Percentiles rank a stretch among this genome's conserved stretches.
These are phyloP conservation scores for Trochalopteron elliotii DNA, from an alignment of 2,113 vertebrate species.

Conservation along the genomic window DNA sequence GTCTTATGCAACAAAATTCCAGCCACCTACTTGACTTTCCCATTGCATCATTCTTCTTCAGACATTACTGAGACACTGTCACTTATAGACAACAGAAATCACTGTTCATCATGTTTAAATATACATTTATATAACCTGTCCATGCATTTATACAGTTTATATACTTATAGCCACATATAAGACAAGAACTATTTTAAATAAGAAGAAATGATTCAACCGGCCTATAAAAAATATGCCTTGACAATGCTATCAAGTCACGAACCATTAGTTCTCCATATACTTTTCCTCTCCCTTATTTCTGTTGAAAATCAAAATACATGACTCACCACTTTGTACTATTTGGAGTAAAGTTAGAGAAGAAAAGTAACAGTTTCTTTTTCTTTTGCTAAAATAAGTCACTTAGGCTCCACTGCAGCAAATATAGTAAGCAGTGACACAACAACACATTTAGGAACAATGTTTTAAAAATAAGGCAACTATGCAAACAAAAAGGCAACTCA, in stretches of 20 bases:
- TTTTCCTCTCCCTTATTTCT: not conserved
- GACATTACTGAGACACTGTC: not conserved
- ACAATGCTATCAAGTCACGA: not conserved
- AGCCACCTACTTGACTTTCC: not conserved
- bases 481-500: not conserved
- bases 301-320: not conserved
- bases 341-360: not conserved
- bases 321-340: not conserved
- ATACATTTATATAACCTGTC: not conserved
- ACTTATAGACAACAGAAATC: not conserved
- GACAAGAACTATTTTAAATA: not conserved
- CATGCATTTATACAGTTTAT: not conserved
- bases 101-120: not conserved
- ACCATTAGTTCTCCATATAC: not conserved
- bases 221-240: not conserved
- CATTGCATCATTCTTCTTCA: not conserved
- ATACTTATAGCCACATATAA: not conserved
- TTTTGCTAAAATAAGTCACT: not conserved
- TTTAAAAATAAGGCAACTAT: constrained; percentile 20
- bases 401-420: not conserved
- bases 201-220: not conserved
- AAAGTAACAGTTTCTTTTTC: not conserved
- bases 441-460: not conserved
- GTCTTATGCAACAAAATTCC: not conserved
- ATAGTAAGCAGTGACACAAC: not conserved